A percentile compares a stretch with the other conserved stretches of the same genome.
phyloP scores from a whole-genome alignment of 2,113 vertebrate genomes.

The Oncorhynchus kisutch region DNA sequence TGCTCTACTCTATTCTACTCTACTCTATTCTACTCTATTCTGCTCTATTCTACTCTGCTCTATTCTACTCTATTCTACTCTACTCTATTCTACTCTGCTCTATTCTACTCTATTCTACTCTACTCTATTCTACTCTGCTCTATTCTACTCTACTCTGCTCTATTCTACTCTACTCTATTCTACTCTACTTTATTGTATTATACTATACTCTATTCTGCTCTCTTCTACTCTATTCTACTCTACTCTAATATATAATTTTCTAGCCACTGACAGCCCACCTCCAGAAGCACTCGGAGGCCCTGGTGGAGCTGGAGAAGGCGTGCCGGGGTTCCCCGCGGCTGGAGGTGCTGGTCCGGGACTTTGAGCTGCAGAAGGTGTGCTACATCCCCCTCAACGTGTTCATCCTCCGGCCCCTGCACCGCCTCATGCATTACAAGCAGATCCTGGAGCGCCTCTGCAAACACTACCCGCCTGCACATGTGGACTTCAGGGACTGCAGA shows the following conservation, averaged over 20 bases:
- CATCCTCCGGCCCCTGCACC: constrained; percentile 91
- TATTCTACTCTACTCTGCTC: no score
- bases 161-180: no score
- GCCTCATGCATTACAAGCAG: constrained; percentile 96
- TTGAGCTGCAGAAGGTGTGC: constrained; percentile 96
- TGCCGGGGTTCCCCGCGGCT: constrained; percentile 81
- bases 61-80: no score
- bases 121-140: no score
- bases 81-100: rapidly evolving
- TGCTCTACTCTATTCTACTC: no score
- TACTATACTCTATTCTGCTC: no score
- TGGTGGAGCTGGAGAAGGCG: constrained; percentile 84
- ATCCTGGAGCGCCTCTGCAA: constrained; percentile 96
- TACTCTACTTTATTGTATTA: no score
- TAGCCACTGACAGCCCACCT: constrained; percentile 86
- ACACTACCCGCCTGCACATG: constrained; percentile 84
- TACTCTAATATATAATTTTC: constrained; percentile 5
- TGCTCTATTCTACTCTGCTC: rapidly evolving
- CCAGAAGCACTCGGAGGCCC: constrained; percentile 85
- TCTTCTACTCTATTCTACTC: no score
- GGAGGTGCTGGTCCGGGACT: constrained; percentile 88
- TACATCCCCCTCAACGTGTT: constrained; percentile 95
- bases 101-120: no score
- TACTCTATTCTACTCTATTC: no score
- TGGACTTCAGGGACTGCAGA: constrained; percentile 92